Evolutionary conservation across 2,888 invertebrate genomes (phyloP).

Genomic region (Phlogophora meticulosa): DNA sequence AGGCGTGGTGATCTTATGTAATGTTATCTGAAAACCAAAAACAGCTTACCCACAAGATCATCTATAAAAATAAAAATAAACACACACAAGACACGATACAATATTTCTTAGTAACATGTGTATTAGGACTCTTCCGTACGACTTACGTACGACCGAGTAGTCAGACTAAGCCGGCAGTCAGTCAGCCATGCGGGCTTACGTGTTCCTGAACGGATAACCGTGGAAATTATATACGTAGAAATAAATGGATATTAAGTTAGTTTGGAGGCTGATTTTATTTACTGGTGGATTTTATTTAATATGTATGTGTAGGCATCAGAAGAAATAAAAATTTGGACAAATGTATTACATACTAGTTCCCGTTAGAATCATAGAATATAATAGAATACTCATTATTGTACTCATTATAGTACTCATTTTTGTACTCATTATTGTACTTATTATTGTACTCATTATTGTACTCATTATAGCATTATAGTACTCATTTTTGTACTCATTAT

Average conservation of each 20-base stretch:
- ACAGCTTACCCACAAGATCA: neutral
- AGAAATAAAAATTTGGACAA: too few relatives aligned
- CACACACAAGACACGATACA: conserved; percentile 1
- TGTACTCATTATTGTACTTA: too few relatives aligned
- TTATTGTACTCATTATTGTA: too few relatives aligned
- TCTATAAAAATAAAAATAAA: conserved; percentile 18
- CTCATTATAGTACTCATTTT: too few relatives aligned
- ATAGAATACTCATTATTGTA: too few relatives aligned
- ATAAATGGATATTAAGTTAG: conserved; percentile 27
- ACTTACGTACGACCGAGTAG: conserved; percentile 42
- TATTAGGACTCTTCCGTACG: conserved; percentile 1
- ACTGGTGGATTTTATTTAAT: neutral
- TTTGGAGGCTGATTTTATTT: neutral
- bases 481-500: too few relatives aligned
- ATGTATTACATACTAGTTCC: too few relatives aligned
- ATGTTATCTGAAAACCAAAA: too few relatives aligned
- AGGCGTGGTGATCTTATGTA: too few relatives aligned
- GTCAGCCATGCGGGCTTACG: conserved; percentile 50
- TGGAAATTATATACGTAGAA: conserved; percentile 45
- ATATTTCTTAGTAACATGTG: conserved; percentile 25
- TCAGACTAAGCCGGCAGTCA: conserved; percentile 39
- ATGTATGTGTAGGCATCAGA: neutral
- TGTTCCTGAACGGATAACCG: conserved; percentile 19
- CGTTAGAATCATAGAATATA: too few relatives aligned
- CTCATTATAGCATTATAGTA: too few relatives aligned